Conservation (phyloP, 2,797 vertebrate species). For the Bucorvus abyssinicus region DNA sequence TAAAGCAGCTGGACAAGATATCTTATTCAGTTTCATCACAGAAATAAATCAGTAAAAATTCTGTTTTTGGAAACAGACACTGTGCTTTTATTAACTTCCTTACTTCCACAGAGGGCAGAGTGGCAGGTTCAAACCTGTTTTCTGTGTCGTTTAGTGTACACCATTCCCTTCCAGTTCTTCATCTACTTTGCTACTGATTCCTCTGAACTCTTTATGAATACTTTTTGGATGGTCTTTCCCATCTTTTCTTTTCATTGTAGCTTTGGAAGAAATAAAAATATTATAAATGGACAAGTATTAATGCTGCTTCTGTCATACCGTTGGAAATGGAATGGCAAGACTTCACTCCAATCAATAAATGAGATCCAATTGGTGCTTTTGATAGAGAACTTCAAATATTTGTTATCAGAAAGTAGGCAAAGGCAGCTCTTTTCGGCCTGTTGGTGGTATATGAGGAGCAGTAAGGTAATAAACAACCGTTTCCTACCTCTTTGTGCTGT, state of each 20-base stretch:
- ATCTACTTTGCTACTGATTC: conserved; percentile 45
- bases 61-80: not conserved
- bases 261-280: conserved; percentile 3
- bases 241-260: conserved; percentile 56
- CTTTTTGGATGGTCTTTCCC: conserved; percentile 57
- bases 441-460: not conserved
- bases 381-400: not conserved
- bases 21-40: not conserved
- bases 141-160: not conserved
- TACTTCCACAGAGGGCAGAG: not conserved
- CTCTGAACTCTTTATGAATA: conserved; percentile 57
- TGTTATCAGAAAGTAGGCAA: not conserved
- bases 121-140: not conserved
- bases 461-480: not conserved
- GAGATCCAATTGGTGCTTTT: not conserved
- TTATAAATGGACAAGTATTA: not conserved
- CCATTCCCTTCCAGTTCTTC: conserved; percentile 58
- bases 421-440: not conserved
- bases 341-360: not conserved
- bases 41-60: not conserved
- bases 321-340: not conserved
- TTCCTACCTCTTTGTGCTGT: not conserved
- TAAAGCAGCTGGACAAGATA: not conserved
- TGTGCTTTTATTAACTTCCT: not conserved
- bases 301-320: not conserved